Evolutionary conservation across 1,140 invertebrate species (phyloP).

Genomic region (Brachionus manjavacas): DNA sequence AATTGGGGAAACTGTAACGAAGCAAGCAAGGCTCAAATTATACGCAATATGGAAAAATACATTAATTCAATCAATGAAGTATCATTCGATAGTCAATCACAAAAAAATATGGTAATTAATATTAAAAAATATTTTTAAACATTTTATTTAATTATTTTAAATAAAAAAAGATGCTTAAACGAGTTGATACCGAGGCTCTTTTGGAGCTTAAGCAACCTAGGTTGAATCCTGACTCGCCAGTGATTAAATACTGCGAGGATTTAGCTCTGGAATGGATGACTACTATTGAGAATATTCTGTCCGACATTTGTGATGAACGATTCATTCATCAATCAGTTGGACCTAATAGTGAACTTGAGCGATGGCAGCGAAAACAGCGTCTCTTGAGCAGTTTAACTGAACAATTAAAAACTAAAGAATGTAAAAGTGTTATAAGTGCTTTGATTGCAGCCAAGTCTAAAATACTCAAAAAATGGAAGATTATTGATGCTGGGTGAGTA

Average conservation of each 20-base stretch:
- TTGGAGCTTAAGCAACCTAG: slow-evolving; percentile 56
- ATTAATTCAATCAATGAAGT: not conserved
- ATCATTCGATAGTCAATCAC: slow-evolving; percentile 12
- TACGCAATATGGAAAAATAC: slow-evolving; percentile 45
- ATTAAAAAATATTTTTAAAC: not conserved
- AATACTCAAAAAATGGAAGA: slow-evolving; percentile 56
- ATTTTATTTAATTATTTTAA: not conserved
- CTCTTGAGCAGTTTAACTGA: slow-evolving; percentile 54
- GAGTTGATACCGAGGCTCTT: slow-evolving; percentile 52
- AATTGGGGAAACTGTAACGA: slow-evolving; percentile 54
- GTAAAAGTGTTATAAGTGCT: slow-evolving; percentile 56
- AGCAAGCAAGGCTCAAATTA: slow-evolving; percentile 44
- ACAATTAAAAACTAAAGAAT: slow-evolving; percentile 57
- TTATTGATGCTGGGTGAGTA: slow-evolving; percentile 54
- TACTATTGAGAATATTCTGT: slow-evolving; percentile 54
- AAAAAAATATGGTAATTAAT: slow-evolving; percentile 35
- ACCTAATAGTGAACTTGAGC: slow-evolving; percentile 54
- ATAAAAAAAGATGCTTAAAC: slow-evolving; percentile 50
- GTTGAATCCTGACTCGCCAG: slow-evolving; percentile 50
- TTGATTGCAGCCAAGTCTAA: slow-evolving; percentile 56
- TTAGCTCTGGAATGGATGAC: slow-evolving; percentile 56
- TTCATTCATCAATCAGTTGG: slow-evolving; percentile 57
- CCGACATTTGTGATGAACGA: slow-evolving; percentile 56
- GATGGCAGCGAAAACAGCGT: slow-evolving; percentile 53
- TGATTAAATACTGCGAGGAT: slow-evolving; percentile 55